Conservation (phyloP, 2,113 vertebrate species). For the Chlorodrepanis virens region DNA sequence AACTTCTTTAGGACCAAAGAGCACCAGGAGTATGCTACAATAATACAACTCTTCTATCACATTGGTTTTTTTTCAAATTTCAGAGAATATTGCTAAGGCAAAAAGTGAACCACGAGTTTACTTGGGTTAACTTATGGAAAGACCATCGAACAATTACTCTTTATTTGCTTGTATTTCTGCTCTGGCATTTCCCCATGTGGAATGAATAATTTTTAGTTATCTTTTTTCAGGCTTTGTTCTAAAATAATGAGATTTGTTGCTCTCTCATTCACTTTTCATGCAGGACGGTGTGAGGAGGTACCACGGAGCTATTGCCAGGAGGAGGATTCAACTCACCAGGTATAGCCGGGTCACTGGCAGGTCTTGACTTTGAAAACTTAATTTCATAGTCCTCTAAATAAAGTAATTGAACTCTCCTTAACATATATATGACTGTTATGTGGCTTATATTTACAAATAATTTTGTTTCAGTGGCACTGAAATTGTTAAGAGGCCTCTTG, state of each 20-base stretch:
- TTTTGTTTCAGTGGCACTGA: neutral
- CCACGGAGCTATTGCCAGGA: slow-evolving; percentile 69
- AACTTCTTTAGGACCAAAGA: neutral
- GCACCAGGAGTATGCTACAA: neutral
- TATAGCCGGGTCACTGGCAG: neutral
- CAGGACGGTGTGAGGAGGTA: slow-evolving; percentile 76
- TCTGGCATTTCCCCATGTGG: neutral
- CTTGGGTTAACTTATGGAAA: neutral
- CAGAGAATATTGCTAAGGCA: neutral
- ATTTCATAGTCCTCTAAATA: neutral
- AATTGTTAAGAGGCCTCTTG: neutral
- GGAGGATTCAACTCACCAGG: slow-evolving; percentile 76
- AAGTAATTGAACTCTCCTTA: neutral
- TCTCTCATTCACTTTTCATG: neutral
- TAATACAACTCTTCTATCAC: neutral
- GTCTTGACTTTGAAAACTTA: neutral
- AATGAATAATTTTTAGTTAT: neutral
- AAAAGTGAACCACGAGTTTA: neutral
- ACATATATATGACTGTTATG: neutral
- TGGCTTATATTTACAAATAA: neutral
- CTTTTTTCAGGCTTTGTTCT: neutral
- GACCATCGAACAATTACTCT: neutral
- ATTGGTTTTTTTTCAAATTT: neutral
- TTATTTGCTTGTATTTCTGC: neutral
- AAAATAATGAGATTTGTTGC: neutral